Evolutionary conservation across 2,888 invertebrate species (phyloP).

Genomic region (Proisotoma minuta): DNA sequence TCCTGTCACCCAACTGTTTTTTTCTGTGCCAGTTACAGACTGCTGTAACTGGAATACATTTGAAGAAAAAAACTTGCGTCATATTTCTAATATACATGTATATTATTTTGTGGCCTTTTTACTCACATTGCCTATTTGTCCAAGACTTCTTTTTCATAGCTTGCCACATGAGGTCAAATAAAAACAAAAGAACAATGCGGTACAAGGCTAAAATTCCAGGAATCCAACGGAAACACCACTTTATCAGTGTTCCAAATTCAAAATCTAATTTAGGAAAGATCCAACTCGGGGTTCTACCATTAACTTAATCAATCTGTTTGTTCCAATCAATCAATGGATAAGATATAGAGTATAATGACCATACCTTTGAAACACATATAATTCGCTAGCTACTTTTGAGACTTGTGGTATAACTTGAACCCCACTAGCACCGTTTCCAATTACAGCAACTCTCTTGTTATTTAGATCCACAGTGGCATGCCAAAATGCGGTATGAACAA

Average conservation of each 20-base stretch:
- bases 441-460: slow-evolving; percentile 6
- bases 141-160: not conserved
- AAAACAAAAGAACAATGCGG: not conserved
- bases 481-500: slow-evolving; percentile 9
- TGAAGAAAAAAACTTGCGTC: no score
- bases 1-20: not conserved
- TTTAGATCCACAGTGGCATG: slow-evolving; percentile 3
- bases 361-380: slow-evolving; percentile 13
- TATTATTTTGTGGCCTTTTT: not conserved
- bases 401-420: slow-evolving; percentile 16
- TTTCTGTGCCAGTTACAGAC: not conserved
- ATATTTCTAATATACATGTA: not conserved
- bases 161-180: slow-evolving; percentile 6
- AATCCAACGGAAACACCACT: not conserved
- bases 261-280: slow-evolving; percentile 9
- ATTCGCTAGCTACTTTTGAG: slow-evolving; percentile 1
- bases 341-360: not conserved
- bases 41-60: not conserved
- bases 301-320: not conserved
- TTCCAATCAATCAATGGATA: not conserved
- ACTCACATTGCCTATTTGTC: not conserved
- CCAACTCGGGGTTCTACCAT: slow-evolving; percentile 11
- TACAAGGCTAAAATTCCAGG: not conserved
- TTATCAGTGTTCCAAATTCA: not conserved
- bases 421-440: slow-evolving; percentile 14